Conservation (phyloP, 2,797 vertebrate genomes). For the Cuniculus paca region DNA sequence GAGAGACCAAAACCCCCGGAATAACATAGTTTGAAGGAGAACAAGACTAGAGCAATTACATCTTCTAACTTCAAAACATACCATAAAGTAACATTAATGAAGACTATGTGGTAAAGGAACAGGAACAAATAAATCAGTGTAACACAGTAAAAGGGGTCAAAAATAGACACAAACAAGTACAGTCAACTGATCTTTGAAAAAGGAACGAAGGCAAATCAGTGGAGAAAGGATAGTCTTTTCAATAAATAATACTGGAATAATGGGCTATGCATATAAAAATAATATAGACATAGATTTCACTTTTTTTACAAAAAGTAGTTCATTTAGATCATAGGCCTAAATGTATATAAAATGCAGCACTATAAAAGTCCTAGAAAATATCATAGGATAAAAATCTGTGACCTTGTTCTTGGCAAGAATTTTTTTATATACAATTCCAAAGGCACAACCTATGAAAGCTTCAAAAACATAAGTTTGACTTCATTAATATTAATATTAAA, state of each 20-base stretch:
- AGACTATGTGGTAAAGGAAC: background rate
- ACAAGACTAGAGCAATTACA: background rate
- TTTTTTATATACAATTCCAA: background rate
- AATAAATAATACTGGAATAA: background rate
- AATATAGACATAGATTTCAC: background rate
- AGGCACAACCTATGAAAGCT: background rate
- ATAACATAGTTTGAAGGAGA: background rate
- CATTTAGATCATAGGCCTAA: background rate
- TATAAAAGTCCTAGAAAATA: background rate
- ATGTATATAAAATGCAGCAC: background rate
- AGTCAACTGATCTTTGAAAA: background rate
- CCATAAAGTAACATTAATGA: background rate
- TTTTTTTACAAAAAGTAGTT: background rate
- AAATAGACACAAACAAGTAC: background rate
- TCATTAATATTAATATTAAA: constrained; percentile 5
- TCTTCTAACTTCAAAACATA: background rate
- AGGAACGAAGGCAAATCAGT: background rate
- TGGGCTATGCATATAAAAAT: background rate
- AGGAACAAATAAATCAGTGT: background rate
- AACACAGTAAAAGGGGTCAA: background rate
- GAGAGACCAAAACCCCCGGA: background rate
- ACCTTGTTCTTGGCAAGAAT: background rate
- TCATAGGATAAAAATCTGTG: background rate
- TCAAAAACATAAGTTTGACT: background rate
- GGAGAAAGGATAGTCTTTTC: background rate